A percentile compares a stretch with the other conserved stretches of the same genome.
Conservation (phyloP, 1,140 invertebrate species). For the Amphibalanus amphitrite region DNA sequence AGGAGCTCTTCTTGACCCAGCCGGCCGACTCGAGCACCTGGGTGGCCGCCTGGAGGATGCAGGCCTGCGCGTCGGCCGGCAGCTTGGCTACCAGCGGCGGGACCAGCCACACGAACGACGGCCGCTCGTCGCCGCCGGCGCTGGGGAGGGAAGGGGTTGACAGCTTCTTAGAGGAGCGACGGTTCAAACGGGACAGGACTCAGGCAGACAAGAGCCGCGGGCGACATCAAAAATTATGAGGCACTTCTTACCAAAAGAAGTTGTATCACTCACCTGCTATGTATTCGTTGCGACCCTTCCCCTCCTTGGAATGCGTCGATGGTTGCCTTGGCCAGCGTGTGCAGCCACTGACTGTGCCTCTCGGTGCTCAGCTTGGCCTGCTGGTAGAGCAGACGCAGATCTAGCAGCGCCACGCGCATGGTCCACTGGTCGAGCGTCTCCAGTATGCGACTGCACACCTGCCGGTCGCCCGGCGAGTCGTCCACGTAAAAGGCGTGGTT, state of each 20-base stretch:
- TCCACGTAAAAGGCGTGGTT: slow-evolving; percentile 32
- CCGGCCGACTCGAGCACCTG: slow-evolving; percentile 27
- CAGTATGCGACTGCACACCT: slow-evolving; percentile 3
- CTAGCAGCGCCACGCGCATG: slow-evolving; percentile 83
- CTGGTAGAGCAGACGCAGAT: slow-evolving; percentile 88
- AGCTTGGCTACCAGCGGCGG: slow-evolving; percentile 84
- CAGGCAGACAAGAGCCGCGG: no score
- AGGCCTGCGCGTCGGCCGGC: slow-evolving; percentile 71
- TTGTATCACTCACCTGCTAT: not conserved
- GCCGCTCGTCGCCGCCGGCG: slow-evolving; percentile 13
- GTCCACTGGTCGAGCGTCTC: slow-evolving; percentile 73
- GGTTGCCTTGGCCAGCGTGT: slow-evolving; percentile 78
- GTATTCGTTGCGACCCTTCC: slow-evolving; percentile 19
- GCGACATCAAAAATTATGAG: no score
- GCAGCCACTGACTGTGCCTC: slow-evolving; percentile 62
- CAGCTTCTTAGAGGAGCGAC: no score
- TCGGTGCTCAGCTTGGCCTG: slow-evolving; percentile 39
- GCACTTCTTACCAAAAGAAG: no score
- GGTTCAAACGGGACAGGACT: no score
- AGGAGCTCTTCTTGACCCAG: slow-evolving; percentile 12
- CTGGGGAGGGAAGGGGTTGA: not conserved
- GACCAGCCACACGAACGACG: slow-evolving; percentile 60
- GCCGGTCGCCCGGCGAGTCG: slow-evolving; percentile 41
- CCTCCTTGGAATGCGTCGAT: slow-evolving; percentile 70
- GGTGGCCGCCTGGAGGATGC: slow-evolving; percentile 72